phyloP scores from a whole-genome alignment of 1,140 invertebrate genomes.

The Agrypnia vestita region DNA sequence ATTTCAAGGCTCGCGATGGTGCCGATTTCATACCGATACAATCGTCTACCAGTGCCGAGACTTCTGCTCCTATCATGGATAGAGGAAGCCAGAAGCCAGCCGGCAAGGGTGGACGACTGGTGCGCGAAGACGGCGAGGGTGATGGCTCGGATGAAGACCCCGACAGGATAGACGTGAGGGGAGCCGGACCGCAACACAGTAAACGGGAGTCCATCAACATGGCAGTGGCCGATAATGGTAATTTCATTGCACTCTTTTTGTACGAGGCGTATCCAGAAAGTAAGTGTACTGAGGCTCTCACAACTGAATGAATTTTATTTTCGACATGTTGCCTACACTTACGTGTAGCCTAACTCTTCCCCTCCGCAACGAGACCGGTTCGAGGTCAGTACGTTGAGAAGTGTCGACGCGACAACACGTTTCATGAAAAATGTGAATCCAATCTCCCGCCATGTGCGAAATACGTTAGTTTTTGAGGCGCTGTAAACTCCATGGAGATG shows the following conservation, averaged over 20 bases:
- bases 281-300: too few relatives aligned
- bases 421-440: not conserved
- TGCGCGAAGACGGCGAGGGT: conserved; percentile 92
- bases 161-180: conserved; percentile 72
- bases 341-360: too few relatives aligned
- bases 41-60: conserved; percentile 69
- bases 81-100: not conserved
- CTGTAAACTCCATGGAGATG: too few relatives aligned
- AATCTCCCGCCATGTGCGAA: too few relatives aligned
- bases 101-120: conserved; percentile 73
- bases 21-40: conserved; percentile 86
- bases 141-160: conserved; percentile 79
- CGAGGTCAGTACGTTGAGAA: too few relatives aligned
- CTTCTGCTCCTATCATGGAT: conserved; percentile 61
- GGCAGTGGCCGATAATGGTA: conserved; percentile 45
- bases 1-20: conserved; percentile 68
- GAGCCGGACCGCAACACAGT: conserved; percentile 59
- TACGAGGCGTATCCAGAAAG: too few relatives aligned
- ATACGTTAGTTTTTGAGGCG: too few relatives aligned
- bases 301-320: too few relatives aligned
- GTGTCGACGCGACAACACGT: not conserved
- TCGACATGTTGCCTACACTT: too few relatives aligned
- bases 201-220: conserved; percentile 52
- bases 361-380: too few relatives aligned
- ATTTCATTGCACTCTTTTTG: not conserved